Evolutionary conservation across 2,888 invertebrate species (phyloP).

Genomic region (Drosophila formosana): DNA sequence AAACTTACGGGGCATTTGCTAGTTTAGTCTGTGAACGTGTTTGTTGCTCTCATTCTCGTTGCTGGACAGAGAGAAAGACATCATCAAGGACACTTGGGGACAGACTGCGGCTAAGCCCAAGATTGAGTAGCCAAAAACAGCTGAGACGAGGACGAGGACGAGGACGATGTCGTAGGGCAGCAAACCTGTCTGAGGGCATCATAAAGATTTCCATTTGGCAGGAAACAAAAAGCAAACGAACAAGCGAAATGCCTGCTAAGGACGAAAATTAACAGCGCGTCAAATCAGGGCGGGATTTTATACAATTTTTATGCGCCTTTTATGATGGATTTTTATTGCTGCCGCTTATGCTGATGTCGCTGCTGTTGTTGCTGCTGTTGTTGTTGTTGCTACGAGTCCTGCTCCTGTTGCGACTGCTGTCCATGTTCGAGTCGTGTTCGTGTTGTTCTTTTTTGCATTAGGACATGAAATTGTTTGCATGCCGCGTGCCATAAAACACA

Average conservation of each 20-base stretch:
- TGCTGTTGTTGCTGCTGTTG: neutral
- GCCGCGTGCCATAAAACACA: slow-evolving; percentile 66
- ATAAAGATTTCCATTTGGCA: slow-evolving; percentile 28
- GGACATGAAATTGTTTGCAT: slow-evolving; percentile 72
- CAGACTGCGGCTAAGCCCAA: slow-evolving; percentile 15
- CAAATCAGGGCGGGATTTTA: slow-evolving; percentile 68
- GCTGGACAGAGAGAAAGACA: slow-evolving; percentile 40
- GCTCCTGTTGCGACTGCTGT: slow-evolving; percentile 37
- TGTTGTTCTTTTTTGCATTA: slow-evolving; percentile 21
- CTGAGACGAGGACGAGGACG: neutral
- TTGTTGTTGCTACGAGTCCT: slow-evolving; percentile 2
- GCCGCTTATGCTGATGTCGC: slow-evolving; percentile 60
- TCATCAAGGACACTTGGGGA: slow-evolving; percentile 56
- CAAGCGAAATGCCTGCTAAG: slow-evolving; percentile 25
- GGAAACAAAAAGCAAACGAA: slow-evolving; percentile 23
- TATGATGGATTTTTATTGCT: slow-evolving; percentile 74
- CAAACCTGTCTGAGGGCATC: slow-evolving; percentile 38
- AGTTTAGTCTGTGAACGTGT: neutral
- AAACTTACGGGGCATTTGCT: neutral
- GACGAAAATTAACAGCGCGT: slow-evolving; percentile 72
- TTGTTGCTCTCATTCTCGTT: slow-evolving; percentile 9
- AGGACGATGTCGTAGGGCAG: slow-evolving; percentile 8
- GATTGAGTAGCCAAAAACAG: neutral
- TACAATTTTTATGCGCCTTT: slow-evolving; percentile 71
- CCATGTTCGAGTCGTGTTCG: slow-evolving; percentile 1